These are phyloP conservation scores for Fundulus diaphanus DNA, from an alignment of 2,797 vertebrate genomes.

Conservation along the genomic window DNA sequence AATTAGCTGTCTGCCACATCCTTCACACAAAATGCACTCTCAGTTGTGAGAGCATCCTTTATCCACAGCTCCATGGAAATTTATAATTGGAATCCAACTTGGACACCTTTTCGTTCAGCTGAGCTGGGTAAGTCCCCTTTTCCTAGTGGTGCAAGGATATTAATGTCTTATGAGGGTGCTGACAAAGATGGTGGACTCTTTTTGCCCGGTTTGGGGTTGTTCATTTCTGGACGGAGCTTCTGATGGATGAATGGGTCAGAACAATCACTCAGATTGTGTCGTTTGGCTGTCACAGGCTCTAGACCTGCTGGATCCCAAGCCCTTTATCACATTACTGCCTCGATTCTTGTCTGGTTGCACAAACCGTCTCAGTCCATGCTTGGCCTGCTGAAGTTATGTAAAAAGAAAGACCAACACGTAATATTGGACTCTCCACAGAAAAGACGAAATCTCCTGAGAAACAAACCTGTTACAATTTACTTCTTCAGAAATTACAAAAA, in stretches of 20 bases:
- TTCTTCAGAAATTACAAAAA: neutral
- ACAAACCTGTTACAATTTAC: neutral
- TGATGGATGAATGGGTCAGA: constrained; percentile 61
- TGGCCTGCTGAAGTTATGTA: neutral
- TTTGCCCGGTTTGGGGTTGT: constrained; percentile 48
- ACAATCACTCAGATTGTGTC: constrained; percentile 58
- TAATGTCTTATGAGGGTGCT: constrained; percentile 34
- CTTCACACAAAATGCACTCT: constrained; percentile 48
- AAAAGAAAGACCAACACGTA: neutral
- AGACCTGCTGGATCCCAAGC: constrained; percentile 54
- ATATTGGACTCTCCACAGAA: neutral
- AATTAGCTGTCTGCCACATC: constrained; percentile 60
- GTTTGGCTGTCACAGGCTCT: constrained; percentile 49
- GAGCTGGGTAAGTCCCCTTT: constrained; percentile 10
- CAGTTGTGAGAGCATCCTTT: constrained; percentile 55
- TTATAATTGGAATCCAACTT: constrained; percentile 46
- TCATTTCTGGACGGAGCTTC: constrained; percentile 31
- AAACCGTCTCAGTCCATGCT: constrained; percentile 2
- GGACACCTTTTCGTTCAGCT: constrained; percentile 30
- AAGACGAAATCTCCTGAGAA: too few species aligned
- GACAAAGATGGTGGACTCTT: constrained; percentile 19
- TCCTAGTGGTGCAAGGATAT: constrained; percentile 31
- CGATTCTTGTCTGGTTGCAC: constrained; percentile 23
- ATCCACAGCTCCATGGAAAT: constrained; percentile 41
- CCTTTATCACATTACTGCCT: constrained; percentile 60